Evolutionary conservation across 2,797 vertebrate species (phyloP), one percentile per base, ranked within the genome.

Genomic region (Taenioides sp.): DNA sequence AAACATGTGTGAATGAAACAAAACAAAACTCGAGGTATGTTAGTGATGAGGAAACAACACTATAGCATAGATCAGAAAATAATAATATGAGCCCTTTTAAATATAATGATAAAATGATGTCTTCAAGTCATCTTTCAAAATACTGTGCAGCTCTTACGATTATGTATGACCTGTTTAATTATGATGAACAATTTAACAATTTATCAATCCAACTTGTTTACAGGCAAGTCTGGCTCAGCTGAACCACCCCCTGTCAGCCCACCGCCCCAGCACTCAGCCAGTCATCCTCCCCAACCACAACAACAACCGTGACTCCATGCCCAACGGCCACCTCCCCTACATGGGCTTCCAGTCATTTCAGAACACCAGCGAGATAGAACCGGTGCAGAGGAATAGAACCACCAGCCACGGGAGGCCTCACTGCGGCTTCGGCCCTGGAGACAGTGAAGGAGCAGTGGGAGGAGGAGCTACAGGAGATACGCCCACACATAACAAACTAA

Each of bases 251-350:
- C 81, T 88, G 50, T 63, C 73, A 31, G 37, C 72, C 25, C 74
- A 77, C 64, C 71, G 76, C 25, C 72, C 72, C 58, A 66, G 59
- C 64, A 20, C 78, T 63, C 87, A 90, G 69, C 58, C 75, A 9
- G 68, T 76, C 0, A 63, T 82, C 34, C 65, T 81, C 18, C 83
- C 85, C 5, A 82, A 78, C 68, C 40, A 78, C 31, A 25, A n/a
- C 63, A 75, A 79, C 70, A 86, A 28, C 57, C 57, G 83, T 71
- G 87, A 88, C 4, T 69, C 84, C 20, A 92, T 92, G 68, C 80
- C 85, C 31, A 95, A 95, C 0, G 94, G 94, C 18, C 90, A 92
- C 63, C 78, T 94, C 28, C 86, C 92, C 2, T 94, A 94, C 88
- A 89, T 92, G 67, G 91, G 90, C 60, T 92, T 92, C 81, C 91